A percentile compares a stretch with the other conserved stretches of the same genome.
These are phyloP conservation scores for Euleptes europaea DNA, from an alignment of 2,113 vertebrate species.

Conservation along the genomic window DNA sequence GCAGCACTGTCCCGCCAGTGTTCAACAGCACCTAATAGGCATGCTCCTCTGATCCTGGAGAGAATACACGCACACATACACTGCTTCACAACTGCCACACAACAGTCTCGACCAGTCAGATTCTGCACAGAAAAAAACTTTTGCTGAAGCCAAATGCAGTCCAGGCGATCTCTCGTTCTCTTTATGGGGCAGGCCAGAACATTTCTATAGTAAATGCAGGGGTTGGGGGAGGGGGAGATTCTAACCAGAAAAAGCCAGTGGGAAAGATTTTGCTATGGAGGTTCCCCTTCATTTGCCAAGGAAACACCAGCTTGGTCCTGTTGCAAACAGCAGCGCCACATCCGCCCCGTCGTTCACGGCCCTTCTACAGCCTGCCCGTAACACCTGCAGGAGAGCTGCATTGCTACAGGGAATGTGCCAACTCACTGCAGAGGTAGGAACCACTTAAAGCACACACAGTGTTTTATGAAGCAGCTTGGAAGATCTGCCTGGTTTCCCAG, in stretches of 20 bases:
- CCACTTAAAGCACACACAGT: not conserved
- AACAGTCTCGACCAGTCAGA: too few relatives aligned
- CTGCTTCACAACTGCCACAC: too few relatives aligned
- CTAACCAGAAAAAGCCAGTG: not conserved
- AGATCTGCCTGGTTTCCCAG: not conserved
- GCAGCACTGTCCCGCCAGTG: too few relatives aligned
- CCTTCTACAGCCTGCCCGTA: not conserved
- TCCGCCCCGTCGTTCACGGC: not conserved
- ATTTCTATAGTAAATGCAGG: too few relatives aligned
- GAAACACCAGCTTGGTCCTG: not conserved
- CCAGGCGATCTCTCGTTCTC: too few relatives aligned
- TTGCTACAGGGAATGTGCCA: slow-evolving; percentile 18
- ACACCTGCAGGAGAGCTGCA: slow-evolving; percentile 27
- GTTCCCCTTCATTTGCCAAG: not conserved
- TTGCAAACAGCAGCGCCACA: not conserved
- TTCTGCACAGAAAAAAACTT: too few relatives aligned
- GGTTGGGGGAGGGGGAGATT: too few relatives aligned
- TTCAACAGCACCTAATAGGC: too few relatives aligned
- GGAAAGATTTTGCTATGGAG: slow-evolving; percentile 13
- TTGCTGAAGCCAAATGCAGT: too few relatives aligned
- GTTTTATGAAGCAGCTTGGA: not conserved
- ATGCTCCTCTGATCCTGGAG: too few relatives aligned
- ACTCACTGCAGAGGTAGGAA: slow-evolving; percentile 36
- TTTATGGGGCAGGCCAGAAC: too few relatives aligned
- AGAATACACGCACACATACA: too few relatives aligned